A percentile compares a stretch with the other conserved stretches of the same genome.
These are phyloP conservation scores for Drosophila azteca DNA, from an alignment of 1,140 invertebrate species.

Conservation along the genomic window DNA sequence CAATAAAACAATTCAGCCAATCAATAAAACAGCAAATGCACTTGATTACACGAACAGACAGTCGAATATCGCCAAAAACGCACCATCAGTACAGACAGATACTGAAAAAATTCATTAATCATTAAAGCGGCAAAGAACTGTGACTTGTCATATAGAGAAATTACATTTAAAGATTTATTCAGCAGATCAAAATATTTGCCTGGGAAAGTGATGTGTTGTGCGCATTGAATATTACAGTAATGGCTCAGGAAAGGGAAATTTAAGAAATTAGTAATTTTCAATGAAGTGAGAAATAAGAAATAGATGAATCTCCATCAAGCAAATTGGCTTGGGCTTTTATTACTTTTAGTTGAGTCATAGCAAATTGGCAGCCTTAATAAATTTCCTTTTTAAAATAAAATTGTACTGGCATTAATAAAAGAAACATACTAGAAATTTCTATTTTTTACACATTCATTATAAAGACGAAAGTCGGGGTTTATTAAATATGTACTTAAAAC, in stretches of 20 bases:
- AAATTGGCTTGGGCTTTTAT: too few species aligned
- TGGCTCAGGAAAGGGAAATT: too few species aligned
- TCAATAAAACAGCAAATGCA: constrained; percentile 7
- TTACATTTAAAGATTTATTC: constrained; percentile 57
- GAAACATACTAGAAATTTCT: too few species aligned
- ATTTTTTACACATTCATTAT: too few species aligned
- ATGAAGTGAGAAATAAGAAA: too few species aligned
- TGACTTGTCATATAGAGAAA: constrained; percentile 24
- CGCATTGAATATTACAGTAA: too few species aligned
- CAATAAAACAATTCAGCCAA: constrained; percentile 15
- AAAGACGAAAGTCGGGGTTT: too few species aligned
- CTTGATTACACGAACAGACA: background rate
- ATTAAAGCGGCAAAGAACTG: background rate
- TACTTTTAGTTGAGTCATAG: too few species aligned
- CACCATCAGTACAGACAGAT: constrained; percentile 6
- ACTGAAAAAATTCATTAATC: constrained; percentile 16
- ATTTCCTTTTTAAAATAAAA: background rate
- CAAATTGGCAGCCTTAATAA: background rate
- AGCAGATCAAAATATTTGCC: constrained; percentile 16
- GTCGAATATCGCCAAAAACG: background rate
- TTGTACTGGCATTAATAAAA: too few species aligned
- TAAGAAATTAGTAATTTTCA: too few species aligned
- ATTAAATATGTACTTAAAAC: too few species aligned
- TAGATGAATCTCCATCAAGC: too few species aligned
- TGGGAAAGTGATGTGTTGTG: background rate